phyloP scores from a whole-genome alignment of 2,113 vertebrate species.

The Dinomys branickii region DNA sequence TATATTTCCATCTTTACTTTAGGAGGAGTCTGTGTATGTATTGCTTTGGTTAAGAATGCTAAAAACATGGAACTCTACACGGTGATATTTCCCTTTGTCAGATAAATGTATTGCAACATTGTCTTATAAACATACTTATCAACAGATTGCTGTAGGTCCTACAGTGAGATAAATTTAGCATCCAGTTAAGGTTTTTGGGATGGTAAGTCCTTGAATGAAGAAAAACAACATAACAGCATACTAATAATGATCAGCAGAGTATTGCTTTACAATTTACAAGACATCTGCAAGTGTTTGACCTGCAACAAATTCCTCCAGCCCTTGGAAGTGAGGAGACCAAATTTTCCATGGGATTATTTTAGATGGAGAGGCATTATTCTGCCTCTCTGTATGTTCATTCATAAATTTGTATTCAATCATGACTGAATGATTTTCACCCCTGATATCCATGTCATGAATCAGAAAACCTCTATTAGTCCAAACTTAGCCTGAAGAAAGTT shows the following conservation, averaged over 20 bases:
- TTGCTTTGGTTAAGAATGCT: constrained; percentile 73
- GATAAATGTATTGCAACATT: constrained; percentile 63
- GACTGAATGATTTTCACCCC: neutral
- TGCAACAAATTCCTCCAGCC: neutral
- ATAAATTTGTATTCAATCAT: constrained; percentile 17
- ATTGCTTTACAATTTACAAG: neutral
- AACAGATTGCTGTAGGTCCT: neutral
- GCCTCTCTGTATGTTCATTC: neutral
- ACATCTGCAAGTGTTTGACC: neutral
- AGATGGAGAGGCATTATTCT: neutral
- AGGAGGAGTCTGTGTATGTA: constrained; percentile 70
- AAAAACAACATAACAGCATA: neutral
- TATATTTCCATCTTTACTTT: constrained; percentile 74
- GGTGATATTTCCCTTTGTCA: constrained; percentile 73
- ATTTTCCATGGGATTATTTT: neutral
- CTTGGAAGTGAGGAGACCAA: neutral
- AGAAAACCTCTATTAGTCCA: constrained; percentile 16
- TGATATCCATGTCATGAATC: neutral
- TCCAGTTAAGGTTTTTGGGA: neutral
- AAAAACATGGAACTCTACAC: constrained; percentile 44
- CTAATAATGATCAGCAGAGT: neutral
- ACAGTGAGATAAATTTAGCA: constrained; percentile 34
- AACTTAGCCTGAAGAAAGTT: neutral
- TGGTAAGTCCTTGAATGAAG: neutral
- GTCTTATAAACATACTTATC: constrained; percentile 54